phyloP scores from a whole-genome alignment of 2,113 vertebrate species.

The Atherinomorus stipes region DNA sequence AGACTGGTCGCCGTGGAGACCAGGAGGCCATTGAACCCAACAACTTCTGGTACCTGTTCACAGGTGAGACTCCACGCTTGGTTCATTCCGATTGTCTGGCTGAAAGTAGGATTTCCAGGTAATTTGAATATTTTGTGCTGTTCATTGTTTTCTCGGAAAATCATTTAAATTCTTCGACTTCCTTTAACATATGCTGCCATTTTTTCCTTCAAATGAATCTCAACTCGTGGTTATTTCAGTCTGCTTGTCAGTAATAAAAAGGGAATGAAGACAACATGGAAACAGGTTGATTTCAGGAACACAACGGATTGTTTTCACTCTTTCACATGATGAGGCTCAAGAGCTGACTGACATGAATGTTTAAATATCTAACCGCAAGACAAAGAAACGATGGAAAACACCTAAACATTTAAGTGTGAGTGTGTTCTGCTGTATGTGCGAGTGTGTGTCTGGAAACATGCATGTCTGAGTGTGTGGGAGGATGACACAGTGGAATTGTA shows the following conservation, averaged over 20 bases:
- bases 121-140: too few relatives aligned
- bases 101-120: too few relatives aligned
- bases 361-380: constrained; percentile 4
- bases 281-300: constrained; percentile 3
- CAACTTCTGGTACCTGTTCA: constrained; percentile 97
- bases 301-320: background rate
- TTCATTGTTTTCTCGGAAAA: too few relatives aligned
- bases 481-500: background rate
- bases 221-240: too few relatives aligned
- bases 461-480: background rate
- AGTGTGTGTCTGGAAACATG: background rate
- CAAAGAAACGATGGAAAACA: constrained; percentile 5
- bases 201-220: too few relatives aligned
- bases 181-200: too few relatives aligned
- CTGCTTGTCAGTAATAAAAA: too few relatives aligned
- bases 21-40: constrained; percentile 94
- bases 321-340: background rate
- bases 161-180: too few relatives aligned
- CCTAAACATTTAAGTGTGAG: background rate
- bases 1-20: constrained; percentile 90
- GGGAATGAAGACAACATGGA: too few relatives aligned
- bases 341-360: constrained; percentile 3
- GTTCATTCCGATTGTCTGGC: too few relatives aligned
- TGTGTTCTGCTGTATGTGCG: too few relatives aligned
- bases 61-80: constrained; percentile 81